Conservation (phyloP, 35 echinoderm and acorn worm genomes). For the Patiria miniata region DNA sequence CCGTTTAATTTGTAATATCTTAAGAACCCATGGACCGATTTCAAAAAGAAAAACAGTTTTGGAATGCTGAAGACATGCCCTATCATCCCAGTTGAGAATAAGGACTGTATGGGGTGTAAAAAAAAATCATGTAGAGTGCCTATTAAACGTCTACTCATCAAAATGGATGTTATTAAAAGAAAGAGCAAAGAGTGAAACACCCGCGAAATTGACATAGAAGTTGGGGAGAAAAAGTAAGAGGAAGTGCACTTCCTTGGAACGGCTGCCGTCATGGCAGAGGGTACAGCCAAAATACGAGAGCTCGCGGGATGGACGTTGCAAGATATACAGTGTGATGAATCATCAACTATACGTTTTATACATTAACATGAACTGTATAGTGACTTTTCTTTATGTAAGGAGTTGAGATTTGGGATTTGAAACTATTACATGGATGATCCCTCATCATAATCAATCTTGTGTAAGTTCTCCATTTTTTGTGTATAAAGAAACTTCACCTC, state of each 20-base stretch:
- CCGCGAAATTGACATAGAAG: neutral
- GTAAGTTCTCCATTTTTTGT: too few relatives aligned
- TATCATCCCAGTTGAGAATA: neutral
- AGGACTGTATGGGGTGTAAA: neutral
- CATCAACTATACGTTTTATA: too few relatives aligned
- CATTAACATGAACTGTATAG: too few relatives aligned
- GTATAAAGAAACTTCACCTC: too few relatives aligned
- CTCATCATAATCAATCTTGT: too few relatives aligned
- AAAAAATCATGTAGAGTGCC: constrained; percentile 1
- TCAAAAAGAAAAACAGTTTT: neutral
- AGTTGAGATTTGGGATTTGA: too few relatives aligned
- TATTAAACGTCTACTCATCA: neutral
- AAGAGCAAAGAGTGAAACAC: neutral
- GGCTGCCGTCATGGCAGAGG: neutral
- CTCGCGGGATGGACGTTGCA: constrained; percentile 3
- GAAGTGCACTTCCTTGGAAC: neutral
- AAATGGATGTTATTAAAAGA: too few relatives aligned
- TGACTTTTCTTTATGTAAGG: too few relatives aligned
- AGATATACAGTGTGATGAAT: too few relatives aligned
- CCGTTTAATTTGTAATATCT: neutral
- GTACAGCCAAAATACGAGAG: constrained; percentile 4
- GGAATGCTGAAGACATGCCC: neutral
- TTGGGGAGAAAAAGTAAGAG: neutral
- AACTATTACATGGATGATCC: too few relatives aligned
- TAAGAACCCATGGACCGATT: neutral